These are phyloP conservation scores for Nomada ruficornis DNA, from an alignment of 2,888 invertebrate genomes.

Conservation along the genomic window DNA sequence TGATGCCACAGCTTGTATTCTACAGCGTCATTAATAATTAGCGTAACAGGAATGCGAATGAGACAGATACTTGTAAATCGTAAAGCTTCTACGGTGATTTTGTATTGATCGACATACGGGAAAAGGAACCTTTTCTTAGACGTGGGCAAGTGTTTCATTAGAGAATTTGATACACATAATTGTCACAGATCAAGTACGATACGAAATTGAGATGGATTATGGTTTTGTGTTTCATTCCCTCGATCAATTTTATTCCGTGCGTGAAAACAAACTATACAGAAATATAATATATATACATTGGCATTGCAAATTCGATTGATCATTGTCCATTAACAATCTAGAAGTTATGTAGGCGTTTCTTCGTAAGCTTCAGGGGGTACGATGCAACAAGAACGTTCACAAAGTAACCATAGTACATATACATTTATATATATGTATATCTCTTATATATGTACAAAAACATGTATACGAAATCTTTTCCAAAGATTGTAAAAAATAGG, in stretches of 20 bases:
- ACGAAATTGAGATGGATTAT: slow-evolving; percentile 5
- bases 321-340: slow-evolving; percentile 23
- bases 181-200: background rate
- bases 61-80: background rate
- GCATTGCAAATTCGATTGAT: slow-evolving; percentile 4
- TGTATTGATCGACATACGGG: background rate
- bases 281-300: slow-evolving; percentile 18
- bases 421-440: slow-evolving; percentile 44
- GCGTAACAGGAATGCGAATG: background rate
- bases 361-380: slow-evolving; percentile 62
- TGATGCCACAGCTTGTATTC: background rate
- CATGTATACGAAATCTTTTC: slow-evolving; percentile 61
- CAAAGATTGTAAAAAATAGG: slow-evolving; percentile 69
- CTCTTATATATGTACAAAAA: slow-evolving; percentile 67
- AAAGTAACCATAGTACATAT: slow-evolving; percentile 57
- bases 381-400: slow-evolving; percentile 60
- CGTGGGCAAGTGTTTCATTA: background rate
- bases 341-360: slow-evolving; percentile 51
- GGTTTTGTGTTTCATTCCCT: slow-evolving; percentile 18
- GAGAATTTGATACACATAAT: background rate
- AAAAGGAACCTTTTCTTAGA: background rate
- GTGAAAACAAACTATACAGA: slow-evolving; percentile 5
- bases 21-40: background rate
- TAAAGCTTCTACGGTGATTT: background rate
- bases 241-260: slow-evolving; percentile 9